Evolutionary conservation across 1,140 invertebrate species (phyloP).

Genomic region (Nebria ingens): DNA sequence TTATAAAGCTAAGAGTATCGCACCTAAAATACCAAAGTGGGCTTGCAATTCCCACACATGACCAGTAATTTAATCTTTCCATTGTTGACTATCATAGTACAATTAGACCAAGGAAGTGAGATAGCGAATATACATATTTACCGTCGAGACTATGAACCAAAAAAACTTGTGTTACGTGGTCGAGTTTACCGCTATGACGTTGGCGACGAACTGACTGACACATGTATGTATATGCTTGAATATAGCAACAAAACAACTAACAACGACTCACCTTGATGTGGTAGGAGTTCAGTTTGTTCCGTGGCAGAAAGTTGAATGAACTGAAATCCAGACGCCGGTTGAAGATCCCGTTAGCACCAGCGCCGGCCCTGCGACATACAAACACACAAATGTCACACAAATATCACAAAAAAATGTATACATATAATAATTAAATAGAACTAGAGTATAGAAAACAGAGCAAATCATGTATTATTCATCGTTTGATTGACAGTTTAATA

Average conservation of each 20-base stretch:
- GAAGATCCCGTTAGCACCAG: conserved; percentile 82
- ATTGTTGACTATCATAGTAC: too few relatives aligned
- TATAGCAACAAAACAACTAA: conserved; percentile 3
- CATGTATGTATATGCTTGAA: background rate
- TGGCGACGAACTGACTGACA: background rate
- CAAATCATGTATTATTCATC: background rate
- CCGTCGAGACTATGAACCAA: too few relatives aligned
- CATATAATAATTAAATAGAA: conserved; percentile 3
- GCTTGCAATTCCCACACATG: too few relatives aligned
- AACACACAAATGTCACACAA: conserved; percentile 13
- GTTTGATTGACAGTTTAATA: too few relatives aligned
- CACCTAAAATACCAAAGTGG: too few relatives aligned
- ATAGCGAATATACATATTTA: too few relatives aligned
- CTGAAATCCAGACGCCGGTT: conserved; percentile 85
- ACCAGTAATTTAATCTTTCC: too few relatives aligned
- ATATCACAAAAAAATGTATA: background rate
- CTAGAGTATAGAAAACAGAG: background rate
- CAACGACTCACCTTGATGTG: conserved; percentile 93
- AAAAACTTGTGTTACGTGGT: background rate
- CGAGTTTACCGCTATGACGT: background rate
- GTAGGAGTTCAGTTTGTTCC: conserved; percentile 94
- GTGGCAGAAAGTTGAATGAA: conserved; percentile 86
- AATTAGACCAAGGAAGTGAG: too few relatives aligned
- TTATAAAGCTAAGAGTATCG: too few relatives aligned
- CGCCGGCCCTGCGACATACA: conserved; percentile 61